Percentiles rank a stretch among this genome's conserved stretches.
These are phyloP conservation scores for Eufriesea mexicana DNA, from an alignment of 1,140 invertebrate species.

Conservation along the genomic window DNA sequence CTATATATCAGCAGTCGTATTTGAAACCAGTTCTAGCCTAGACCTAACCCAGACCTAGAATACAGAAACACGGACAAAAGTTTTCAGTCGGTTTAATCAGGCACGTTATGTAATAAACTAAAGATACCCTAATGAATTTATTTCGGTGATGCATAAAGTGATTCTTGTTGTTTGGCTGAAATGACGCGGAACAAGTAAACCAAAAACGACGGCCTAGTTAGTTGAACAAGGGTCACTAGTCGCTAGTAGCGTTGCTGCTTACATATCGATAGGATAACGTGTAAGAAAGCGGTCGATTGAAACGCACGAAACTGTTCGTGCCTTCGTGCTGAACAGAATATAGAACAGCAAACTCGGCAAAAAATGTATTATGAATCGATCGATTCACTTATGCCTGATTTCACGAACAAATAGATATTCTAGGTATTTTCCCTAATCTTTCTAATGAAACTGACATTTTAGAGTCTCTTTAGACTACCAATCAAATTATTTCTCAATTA, in stretches of 20 bases:
- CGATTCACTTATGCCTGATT: not conserved
- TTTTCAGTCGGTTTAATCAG: constrained; percentile 20
- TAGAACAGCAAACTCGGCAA: constrained; percentile 26
- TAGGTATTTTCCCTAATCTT: not conserved
- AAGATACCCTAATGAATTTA: constrained; percentile 47
- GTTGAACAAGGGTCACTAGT: constrained; percentile 7
- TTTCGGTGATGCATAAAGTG: constrained; percentile 31
- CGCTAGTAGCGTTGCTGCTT: not conserved
- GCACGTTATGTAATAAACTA: constrained; percentile 39
- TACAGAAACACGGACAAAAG: constrained; percentile 41
- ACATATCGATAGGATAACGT: constrained; percentile 1
- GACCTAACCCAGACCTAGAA: constrained; percentile 46
- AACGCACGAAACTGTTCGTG: constrained; percentile 25
- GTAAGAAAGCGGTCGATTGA: constrained; percentile 27
- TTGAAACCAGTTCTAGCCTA: constrained; percentile 39
- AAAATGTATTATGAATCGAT: constrained; percentile 43
- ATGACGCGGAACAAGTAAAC: not conserved
- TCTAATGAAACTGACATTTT: not conserved
- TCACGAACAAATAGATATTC: not conserved
- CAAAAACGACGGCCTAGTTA: constrained; percentile 29
- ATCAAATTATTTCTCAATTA: not conserved
- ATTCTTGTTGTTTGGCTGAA: not conserved
- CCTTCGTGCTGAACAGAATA: not conserved
- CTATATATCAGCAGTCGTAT: not conserved
- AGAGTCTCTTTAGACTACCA: not conserved